Evolutionary conservation across 2,888 invertebrate genomes (phyloP).

Genomic region (Tiliacea citrago): DNA sequence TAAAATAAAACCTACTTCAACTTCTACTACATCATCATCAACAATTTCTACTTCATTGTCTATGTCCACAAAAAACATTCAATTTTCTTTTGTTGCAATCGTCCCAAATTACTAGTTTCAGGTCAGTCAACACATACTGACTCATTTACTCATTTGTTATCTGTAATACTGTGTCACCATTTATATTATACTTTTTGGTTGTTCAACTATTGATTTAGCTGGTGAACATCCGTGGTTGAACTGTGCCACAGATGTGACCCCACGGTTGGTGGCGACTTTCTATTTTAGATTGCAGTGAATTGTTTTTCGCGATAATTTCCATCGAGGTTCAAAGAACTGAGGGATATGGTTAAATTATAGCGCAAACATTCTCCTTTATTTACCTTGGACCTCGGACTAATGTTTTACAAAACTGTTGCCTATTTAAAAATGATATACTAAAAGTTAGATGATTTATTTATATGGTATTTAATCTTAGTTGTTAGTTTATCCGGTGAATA

Average conservation of each 20-base stretch:
- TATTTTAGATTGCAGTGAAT: conserved; percentile 46
- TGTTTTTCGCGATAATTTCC: background rate
- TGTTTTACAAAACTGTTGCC: background rate
- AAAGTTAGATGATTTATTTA: background rate
- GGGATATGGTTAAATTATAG: background rate
- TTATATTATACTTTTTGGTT: conserved; percentile 38
- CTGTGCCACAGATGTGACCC: conserved; percentile 60
- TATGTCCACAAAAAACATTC: background rate
- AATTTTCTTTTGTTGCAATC: conserved; percentile 22
- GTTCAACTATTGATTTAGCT: conserved; percentile 45
- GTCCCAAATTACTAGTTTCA: conserved; percentile 46
- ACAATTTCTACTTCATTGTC: conserved; percentile 1
- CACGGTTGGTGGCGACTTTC: conserved; percentile 45
- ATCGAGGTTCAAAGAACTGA: too few species aligned
- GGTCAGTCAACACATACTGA: conserved; percentile 47
- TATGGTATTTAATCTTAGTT: conserved; percentile 10
- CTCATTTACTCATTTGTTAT: conserved; percentile 50
- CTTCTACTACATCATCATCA: background rate
- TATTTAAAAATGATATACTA: background rate
- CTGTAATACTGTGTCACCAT: conserved; percentile 47
- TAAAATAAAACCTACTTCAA: background rate
- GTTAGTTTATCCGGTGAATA: conserved; percentile 13
- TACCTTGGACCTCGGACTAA: too few species aligned
- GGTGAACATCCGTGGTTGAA: conserved; percentile 52
- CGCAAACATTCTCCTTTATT: background rate